Base-by-base conservation (phyloP, 2,113 vertebrate species). In the Puffinus mauretanicus region DNA sequence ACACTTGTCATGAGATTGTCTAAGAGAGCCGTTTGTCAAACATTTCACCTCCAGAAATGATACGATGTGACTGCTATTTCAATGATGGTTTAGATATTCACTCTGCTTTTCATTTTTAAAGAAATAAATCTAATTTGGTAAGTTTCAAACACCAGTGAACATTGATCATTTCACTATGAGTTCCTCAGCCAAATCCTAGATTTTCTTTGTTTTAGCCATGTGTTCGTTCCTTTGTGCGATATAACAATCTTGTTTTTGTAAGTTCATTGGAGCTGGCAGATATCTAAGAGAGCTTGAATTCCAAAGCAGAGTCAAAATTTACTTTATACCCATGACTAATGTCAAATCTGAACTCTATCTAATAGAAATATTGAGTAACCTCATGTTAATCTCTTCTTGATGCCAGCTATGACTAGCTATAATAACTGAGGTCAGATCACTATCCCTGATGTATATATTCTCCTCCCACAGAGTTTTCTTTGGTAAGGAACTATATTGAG, bases 261-360 rank as follows among this genome's bases (percentile, higher is more conserved):
- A 71, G n/a, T 95, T 97, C 86, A 77, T 96, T 97, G 90, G 52
- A 96, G 44, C 90, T 96, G 95, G 89, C 88, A 97, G 95, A 97
- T 95, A 96, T 95, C 25, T 65, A 46, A 71, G 49, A 82, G 42
- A 44, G 34, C 72, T 77, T 96, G 93, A 94, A 97, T 97, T 96
- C 96, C 93, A 30, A 96, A 96, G 73, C 38, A 83, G 67, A 82
- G 65, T 92, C 83, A 96, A 89, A 96, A 97, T 96, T 97, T 97
- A 81, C 82, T 97, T 96, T 97, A 97, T 96, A 97, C 38, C 95
- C 96, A 72, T 98, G 94, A 97, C 97, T 95, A 98, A 96, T 96
- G 85, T 95, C 40, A 97, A 97, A 94, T 96, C 75, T 94, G 84
- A 98, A 81, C 58, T 97, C 91, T 93, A 61, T 72, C 88, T 96